phyloP scores from a whole-genome alignment of 1,140 invertebrate species.

The Drosophila burlai region DNA sequence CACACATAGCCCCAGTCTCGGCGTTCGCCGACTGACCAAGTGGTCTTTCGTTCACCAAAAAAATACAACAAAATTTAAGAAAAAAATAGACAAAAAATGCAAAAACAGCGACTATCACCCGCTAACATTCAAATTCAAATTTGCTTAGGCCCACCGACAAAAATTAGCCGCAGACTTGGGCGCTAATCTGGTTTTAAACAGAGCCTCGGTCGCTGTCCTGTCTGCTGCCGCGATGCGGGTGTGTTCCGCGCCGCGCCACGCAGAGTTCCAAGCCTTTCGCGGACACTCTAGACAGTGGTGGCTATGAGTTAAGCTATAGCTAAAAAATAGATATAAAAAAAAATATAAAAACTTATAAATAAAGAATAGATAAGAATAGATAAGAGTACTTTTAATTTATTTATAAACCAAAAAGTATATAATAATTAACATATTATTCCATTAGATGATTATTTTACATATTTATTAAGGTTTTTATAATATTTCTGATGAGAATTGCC shows the following conservation, averaged over 20 bases:
- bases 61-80: constrained; percentile 8
- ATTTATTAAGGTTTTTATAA: too few species aligned
- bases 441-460: too few species aligned
- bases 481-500: too few species aligned
- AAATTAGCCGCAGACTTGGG: constrained; percentile 82
- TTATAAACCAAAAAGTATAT: too few species aligned
- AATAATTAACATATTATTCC: too few species aligned
- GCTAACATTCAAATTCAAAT: constrained; percentile 84
- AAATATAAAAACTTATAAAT: not conserved
- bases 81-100: constrained; percentile 7
- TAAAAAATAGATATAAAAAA: not conserved
- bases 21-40: constrained; percentile 76
- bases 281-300: constrained; percentile 17
- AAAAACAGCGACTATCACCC: constrained; percentile 71
- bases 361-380: too few species aligned
- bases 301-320: not conserved
- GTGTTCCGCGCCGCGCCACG: constrained; percentile 61
- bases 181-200: constrained; percentile 83
- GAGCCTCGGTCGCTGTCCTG: constrained; percentile 27
- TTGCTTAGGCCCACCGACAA: constrained; percentile 73
- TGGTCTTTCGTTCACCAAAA: constrained; percentile 46
- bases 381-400: too few species aligned
- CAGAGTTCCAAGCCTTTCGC: constrained; percentile 21
- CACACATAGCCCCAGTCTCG: not conserved
- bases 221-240: constrained; percentile 79